These are phyloP conservation scores for Stegostoma tigrinum DNA, from an alignment of 2,113 vertebrate species.

Conservation along the genomic window DNA sequence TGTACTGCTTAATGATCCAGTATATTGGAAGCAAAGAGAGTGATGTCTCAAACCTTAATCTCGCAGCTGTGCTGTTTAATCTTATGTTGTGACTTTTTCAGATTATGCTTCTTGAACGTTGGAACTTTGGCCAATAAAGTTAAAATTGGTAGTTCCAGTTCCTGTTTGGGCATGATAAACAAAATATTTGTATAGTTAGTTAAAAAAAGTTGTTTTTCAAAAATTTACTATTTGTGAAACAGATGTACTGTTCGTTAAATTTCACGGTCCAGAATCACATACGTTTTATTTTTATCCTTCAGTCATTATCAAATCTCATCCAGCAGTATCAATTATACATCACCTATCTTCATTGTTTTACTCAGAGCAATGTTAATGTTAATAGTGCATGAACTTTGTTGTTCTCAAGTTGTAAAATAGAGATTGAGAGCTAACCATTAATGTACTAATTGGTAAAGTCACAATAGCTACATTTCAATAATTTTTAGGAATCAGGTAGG, in stretches of 20 bases:
- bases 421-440: background rate
- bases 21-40: background rate
- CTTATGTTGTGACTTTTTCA: background rate
- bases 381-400: background rate
- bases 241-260: background rate
- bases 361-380: too few species aligned
- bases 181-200: background rate
- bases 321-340: background rate
- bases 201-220: background rate
- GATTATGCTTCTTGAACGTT: background rate
- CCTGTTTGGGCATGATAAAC: background rate
- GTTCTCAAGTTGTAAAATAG: background rate
- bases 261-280: background rate
- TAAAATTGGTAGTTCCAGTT: background rate
- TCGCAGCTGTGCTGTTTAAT: background rate
- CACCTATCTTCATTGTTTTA: background rate
- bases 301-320: background rate
- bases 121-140: background rate
- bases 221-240: background rate
- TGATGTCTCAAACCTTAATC: background rate
- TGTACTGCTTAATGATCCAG: background rate
- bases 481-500: background rate
- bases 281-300: background rate
- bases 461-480: background rate
- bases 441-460: background rate